Conservation (phyloP, 1,140 invertebrate species). For the Amyelois transitella region DNA sequence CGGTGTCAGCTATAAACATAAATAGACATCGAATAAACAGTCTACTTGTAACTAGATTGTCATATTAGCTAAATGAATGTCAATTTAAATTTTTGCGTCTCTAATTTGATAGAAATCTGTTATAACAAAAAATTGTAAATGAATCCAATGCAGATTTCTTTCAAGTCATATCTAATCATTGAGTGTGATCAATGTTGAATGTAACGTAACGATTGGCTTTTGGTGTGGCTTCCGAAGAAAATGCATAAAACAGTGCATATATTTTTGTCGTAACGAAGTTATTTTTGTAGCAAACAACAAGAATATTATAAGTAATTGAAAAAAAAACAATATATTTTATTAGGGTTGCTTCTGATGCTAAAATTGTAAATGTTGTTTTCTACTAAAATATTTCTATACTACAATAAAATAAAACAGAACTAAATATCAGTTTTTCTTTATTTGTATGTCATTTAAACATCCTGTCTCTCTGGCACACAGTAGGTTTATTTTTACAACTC, state of each 20-base stretch:
- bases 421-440: slow-evolving; percentile 2
- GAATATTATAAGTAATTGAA: background rate
- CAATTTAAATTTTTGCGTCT: background rate
- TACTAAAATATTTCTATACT: background rate
- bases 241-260: too few relatives aligned
- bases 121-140: too few relatives aligned
- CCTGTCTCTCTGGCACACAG: slow-evolving; percentile 7
- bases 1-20: background rate
- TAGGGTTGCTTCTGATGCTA: too few relatives aligned
- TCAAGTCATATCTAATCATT: background rate
- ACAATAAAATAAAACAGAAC: background rate
- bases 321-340: too few relatives aligned
- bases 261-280: too few relatives aligned
- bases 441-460: slow-evolving; percentile 10
- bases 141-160: background rate
- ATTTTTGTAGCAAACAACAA: background rate
- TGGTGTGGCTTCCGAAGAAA: background rate
- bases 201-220: background rate
- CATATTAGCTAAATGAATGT: background rate
- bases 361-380: background rate
- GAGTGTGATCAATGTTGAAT: slow-evolving; percentile 13
- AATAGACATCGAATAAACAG: too few relatives aligned
- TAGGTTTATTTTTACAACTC: slow-evolving; percentile 9
- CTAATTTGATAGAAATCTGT: background rate
- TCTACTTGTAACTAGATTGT: too few relatives aligned